phyloP scores from a whole-genome alignment of 1,140 invertebrate genomes.

The Cyclargus thomasi region DNA sequence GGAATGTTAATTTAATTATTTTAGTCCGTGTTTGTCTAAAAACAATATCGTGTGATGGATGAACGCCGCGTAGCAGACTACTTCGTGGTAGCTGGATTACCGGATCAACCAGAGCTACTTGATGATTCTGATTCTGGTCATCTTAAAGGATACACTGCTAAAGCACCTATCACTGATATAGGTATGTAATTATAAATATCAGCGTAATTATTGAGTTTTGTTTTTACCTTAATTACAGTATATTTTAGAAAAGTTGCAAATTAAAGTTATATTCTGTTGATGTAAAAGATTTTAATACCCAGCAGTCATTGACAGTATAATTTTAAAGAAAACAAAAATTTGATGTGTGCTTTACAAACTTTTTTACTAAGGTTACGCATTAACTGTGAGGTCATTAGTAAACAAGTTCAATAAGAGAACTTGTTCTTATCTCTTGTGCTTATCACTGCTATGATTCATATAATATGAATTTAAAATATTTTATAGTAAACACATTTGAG shows the following conservation, averaged over 20 bases:
- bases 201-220: neutral
- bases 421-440: neutral
- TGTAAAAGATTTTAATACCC: too few species aligned
- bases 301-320: too few species aligned
- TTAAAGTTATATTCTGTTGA: too few species aligned
- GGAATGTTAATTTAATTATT: slow-evolving; percentile 25
- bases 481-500: neutral
- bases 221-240: too few species aligned
- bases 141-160: slow-evolving; percentile 82
- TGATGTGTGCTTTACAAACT: neutral
- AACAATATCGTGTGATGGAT: slow-evolving; percentile 78
- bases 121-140: slow-evolving; percentile 90
- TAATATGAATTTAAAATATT: neutral
- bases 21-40: slow-evolving; percentile 37
- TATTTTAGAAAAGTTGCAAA: too few species aligned
- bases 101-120: slow-evolving; percentile 85
- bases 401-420: neutral
- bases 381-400: neutral
- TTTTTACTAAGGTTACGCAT: neutral
- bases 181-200: slow-evolving; percentile 46
- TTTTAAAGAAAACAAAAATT: too few species aligned
- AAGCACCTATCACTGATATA: slow-evolving; percentile 95
- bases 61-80: slow-evolving; percentile 92
- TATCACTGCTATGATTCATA: slow-evolving; percentile 5
- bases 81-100: slow-evolving; percentile 97